Evolutionary conservation across 2,888 invertebrate genomes (phyloP).

Genomic region (Pediacus dermestoides): DNA sequence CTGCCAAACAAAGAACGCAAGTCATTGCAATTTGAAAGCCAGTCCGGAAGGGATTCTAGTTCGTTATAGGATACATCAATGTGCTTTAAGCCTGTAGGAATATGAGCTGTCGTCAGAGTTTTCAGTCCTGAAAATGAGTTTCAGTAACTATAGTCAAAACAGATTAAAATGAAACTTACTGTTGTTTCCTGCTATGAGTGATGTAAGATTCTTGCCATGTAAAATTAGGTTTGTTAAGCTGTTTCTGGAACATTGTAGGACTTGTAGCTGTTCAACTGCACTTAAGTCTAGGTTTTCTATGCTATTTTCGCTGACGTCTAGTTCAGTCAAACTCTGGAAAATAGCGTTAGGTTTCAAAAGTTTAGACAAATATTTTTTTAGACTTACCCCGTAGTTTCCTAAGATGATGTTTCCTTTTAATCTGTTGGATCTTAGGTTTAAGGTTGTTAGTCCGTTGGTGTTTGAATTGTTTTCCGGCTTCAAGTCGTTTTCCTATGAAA

Average conservation of each 20-base stretch:
- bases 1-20: conserved; percentile 70
- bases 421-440: conserved; percentile 74
- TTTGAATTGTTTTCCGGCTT: conserved; percentile 39
- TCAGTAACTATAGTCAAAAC: conserved; percentile 7
- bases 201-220: conserved; percentile 73
- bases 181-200: conserved; percentile 76
- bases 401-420: conserved; percentile 80
- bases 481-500: conserved; percentile 44
- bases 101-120: conserved; percentile 64
- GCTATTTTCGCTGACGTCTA: conserved; percentile 80
- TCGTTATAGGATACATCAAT: conserved; percentile 78
- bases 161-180: conserved; percentile 63
- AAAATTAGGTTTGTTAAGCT: conserved; percentile 70
- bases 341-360: conserved; percentile 8
- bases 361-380: neutral
- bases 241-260: conserved; percentile 73
- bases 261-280: conserved; percentile 72
- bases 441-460: conserved; percentile 60
- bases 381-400: conserved; percentile 77
- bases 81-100: conserved; percentile 69
- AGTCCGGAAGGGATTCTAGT: conserved; percentile 68
- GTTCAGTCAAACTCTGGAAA: conserved; percentile 71
- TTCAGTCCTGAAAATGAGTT: conserved; percentile 64
- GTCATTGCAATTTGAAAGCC: conserved; percentile 71
- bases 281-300: conserved; percentile 79